Evolutionary conservation across 2,797 vertebrate genomes (phyloP), one percentile per base, ranked within the genome.

Genomic region (Rhodeus uyekii): DNA sequence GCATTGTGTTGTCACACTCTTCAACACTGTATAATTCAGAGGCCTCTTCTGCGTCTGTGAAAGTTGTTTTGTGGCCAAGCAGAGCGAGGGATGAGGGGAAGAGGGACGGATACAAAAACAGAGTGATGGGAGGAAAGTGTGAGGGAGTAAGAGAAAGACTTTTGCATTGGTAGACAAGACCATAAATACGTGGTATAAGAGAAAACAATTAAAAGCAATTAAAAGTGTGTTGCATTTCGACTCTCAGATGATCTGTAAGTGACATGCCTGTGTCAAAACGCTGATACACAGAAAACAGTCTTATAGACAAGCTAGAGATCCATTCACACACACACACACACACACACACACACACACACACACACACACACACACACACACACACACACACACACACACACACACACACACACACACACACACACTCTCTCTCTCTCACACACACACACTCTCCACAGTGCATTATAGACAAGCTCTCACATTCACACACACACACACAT

Each of bases 271-370:
- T 80, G 78, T 86, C 65, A 80, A 82, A 89, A 85, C 84, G 68
- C 48, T 73, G 80, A 61, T 55, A 46, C 34, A 44, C 75, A 67
- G 60, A 67, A 82, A 50, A 82, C 76, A 78, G 32, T 81, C 80
- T 76, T 24, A 55, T 27, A 84, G 87, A 86, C 72, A 65, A 78
- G 2, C 42, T 84, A 88, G 82, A 81, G 74, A 84, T 81, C 74
- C 84, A 55, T 76, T 76, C 44, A 22, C 19, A 22, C 82, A 81
- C 73, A 83, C 68, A 78, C 80, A 24, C 83, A 78, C 73, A 84
- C 79, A 81, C 78, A 83, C 76, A 36, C 65, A 74, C 68, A 72
- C 79, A 46, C 44, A 46, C 82, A 83, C 68, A 81, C 73, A 80
- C 80, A n/a, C 83, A 80, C 73, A 82, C 79, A 83, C 78, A 83